Evolutionary conservation across 2,797 vertebrate species (phyloP), one percentile per base, ranked within the genome.

Genomic region (Tamandua tetradactyla): DNA sequence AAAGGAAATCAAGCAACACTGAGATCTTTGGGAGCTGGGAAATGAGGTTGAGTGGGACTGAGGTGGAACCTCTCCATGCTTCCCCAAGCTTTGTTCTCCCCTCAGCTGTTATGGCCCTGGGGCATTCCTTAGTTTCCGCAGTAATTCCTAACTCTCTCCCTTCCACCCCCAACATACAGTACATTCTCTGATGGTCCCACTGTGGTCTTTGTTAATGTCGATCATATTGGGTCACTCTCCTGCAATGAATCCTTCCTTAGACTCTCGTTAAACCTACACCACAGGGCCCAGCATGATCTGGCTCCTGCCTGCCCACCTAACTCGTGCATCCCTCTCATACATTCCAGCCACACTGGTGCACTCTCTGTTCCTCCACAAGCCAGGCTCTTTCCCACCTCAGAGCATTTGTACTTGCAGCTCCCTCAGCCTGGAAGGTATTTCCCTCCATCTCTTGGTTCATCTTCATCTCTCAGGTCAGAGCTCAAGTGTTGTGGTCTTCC

Each of bases 161-260:
- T 20, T 62, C 57, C 22, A 15, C 44, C 15, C 62, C 40, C 20
- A 20, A 25, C 2, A 30, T 6, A 44, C 25, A 37, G 3, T 5
- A 20, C 8, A 8, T 30, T 52, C 17, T 62, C 52, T 47, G 15
- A 20, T 0, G 0, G 40, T 47, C 30, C 15, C 30, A 8, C 12
- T 25, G 42, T 9, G 18, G 72, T 18, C 47, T 75, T 80, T 64
- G 75, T 59, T 69, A 27, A 79, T 11, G 27, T 52, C 23, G 42
- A n/a, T 72, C 23, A 32, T 6, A 81, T 57, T 0, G 0, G 87
- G 37, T 49, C 37, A 4, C 18, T 59, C 14, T 94, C 78, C 69
- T 42, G 49, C 37, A 35, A 14, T 30, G 32, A 57, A 27, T 44
- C 87, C 13, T 47, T 78, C 82, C n/a, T 17, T 35, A 35, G 18